Evolutionary conservation across 1,140 invertebrate genomes (phyloP).

Genomic region (Andrena cerasifolii): DNA sequence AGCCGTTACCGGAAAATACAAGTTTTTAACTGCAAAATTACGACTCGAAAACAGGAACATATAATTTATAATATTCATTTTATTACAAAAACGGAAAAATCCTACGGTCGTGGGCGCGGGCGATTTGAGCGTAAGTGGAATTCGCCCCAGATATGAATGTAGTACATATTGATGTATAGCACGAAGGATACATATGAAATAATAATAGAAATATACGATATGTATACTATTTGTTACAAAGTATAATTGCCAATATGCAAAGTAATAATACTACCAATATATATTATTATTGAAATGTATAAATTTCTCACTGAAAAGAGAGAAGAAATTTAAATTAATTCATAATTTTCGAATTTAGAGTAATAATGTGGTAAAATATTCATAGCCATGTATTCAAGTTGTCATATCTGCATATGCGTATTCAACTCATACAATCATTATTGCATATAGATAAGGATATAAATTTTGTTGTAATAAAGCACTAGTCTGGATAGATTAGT

Average conservation of each 20-base stretch:
- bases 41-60: too few relatives aligned
- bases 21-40: conserved; percentile 10
- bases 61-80: too few relatives aligned
- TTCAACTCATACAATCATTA: conserved; percentile 16
- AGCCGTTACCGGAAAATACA: too few relatives aligned
- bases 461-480: conserved; percentile 37
- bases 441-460: not conserved
- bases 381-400: conserved; percentile 1
- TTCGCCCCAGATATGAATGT: not conserved
- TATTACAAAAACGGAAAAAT: too few relatives aligned
- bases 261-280: conserved; percentile 33
- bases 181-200: not conserved
- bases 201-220: not conserved
- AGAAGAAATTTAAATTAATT: not conserved
- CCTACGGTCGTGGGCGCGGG: too few relatives aligned
- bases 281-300: not conserved
- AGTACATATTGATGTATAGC: conserved; percentile 14
- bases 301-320: not conserved
- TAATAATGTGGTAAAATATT: conserved; percentile 27
- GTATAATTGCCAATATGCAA: not conserved
- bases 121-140: too few relatives aligned
- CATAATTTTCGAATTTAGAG: not conserved
- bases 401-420: not conserved
- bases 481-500: conserved; percentile 25
- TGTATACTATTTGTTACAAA: not conserved